phyloP scores from a whole-genome alignment of 2,888 invertebrate species.

The Melipona bicolor region DNA sequence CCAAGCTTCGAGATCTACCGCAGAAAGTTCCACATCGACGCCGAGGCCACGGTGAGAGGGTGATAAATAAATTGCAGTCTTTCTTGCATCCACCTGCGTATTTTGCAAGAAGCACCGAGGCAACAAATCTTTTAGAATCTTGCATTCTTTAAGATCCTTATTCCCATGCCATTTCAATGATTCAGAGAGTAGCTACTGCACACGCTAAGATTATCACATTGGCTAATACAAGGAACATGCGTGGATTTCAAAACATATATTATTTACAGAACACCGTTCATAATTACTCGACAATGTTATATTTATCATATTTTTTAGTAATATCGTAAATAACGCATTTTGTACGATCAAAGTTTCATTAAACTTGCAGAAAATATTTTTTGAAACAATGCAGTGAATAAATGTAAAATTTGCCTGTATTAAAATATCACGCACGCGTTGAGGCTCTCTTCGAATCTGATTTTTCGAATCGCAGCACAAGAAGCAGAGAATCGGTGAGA shows the following conservation, averaged over 20 bases:
- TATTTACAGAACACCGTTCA: background rate
- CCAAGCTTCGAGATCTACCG: constrained; percentile 25
- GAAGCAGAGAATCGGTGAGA: background rate
- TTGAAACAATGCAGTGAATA: background rate
- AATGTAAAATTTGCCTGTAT: background rate
- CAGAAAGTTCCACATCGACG: constrained; percentile 46
- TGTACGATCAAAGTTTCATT: background rate
- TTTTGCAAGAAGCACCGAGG: constrained; percentile 23
- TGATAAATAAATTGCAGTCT: constrained; percentile 49
- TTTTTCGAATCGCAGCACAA: constrained; percentile 18
- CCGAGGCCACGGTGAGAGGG: constrained; percentile 47
- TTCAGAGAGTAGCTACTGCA: constrained; percentile 31
- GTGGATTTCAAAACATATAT: background rate
- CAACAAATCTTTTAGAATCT: constrained; percentile 42
- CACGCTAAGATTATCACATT: constrained; percentile 16
- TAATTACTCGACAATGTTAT: background rate
- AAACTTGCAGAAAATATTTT: background rate
- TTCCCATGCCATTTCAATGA: constrained; percentile 55
- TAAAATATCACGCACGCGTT: background rate
- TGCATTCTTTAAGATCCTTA: constrained; percentile 45
- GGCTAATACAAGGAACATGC: constrained; percentile 10
- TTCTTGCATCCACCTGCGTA: constrained; percentile 22
- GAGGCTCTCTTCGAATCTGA: background rate
- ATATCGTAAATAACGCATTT: background rate
- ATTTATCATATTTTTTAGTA: background rate